Base-by-base conservation (phyloP, 2,797 vertebrate genomes). In the Myoxocephalus aenaeus region DNA sequence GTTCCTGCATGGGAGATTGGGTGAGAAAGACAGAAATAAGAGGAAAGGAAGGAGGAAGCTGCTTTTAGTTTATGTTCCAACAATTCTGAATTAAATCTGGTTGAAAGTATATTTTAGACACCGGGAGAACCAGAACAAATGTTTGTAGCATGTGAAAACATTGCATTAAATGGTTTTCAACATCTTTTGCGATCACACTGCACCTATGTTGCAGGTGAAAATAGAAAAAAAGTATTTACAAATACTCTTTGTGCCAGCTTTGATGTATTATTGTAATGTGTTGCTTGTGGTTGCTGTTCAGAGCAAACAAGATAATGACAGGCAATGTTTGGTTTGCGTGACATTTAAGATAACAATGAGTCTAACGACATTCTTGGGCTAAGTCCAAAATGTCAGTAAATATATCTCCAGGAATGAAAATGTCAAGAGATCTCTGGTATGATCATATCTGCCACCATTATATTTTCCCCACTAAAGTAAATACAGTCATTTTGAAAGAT, bases 1-100 rank as follows among this genome's bases (percentile, higher is more conserved):
- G 98, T 99, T 57, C 98, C 98, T 99, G 70, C 27, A 6, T 0
- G 89, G 29, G 80, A 76, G 53, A 67, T 10, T 1, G 27, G 64
- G 22, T 32, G 5, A 53, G 25, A 40, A 29, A 15, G 53, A 44
- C 1, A 65, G 27, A 48, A 64, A 66, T 6, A 1, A 70, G 22
- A 77, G 10, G 8, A 38, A 51, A 56, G 2, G 2, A 34, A 4
- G 7, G 10, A 77, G 18, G 15, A 17, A 20, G 7, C 7, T 2
- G 11, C 20, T 48, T 27, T 50, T 20, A 50, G 17, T 1, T 29
- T 1, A 69, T 44, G 7, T 34, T 27, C 32, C 17, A 6, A 51
- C 17, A 56, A 51, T 1, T 44, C 48, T 27, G 17, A 27, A 32
- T 34, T 9, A 34, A 18, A 67, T 67, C 22, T 53, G 54, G 7